Evolutionary conservation across 2,797 vertebrate genomes (phyloP), one percentile per base, ranked within the genome.

Genomic region (Cottoperca gobio): DNA sequence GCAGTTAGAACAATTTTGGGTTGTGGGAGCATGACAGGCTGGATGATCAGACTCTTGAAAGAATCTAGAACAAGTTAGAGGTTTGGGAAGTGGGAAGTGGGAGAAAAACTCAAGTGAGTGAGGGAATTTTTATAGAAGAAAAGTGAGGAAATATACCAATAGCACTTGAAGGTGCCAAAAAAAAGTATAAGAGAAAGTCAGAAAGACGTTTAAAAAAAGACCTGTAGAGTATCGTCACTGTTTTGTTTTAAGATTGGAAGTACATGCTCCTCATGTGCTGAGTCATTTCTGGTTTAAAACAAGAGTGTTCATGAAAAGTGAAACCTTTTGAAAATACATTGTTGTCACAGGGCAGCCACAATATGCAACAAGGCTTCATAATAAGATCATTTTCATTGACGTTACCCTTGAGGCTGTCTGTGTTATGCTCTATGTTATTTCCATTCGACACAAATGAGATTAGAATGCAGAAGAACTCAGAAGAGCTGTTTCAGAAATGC

Each of bases 1-100:
- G 23, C 33, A 40, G 43, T 75, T 60, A 73, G 61, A 74, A 55
- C 45, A 67, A 23, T 58, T 74, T 72, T 45, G 31, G 19, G 26
- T 24, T 55, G 23, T 61, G 42, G 57, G 39, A 61, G 59, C 31
- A 31, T 76, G 54, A 59, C 67, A 54, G 17, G 39, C 58, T 49
- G 55, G 43, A 81, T 63, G 65, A 80, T 55, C 9, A 46, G 57
- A 57, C 63, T 66, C 33, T 66, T 53, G 8, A 69, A 54, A 70
- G 24, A 79, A 49, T 13, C 77, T 8, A 50, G 35, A 70, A 45
- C 14, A 0, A 49, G 54, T 10, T 24, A 6, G 37, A 57, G 26
- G 64, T 6, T 24, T 10, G 0, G 11, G 31, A 21, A 39, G 19
- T n/a, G 40, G 39, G 28, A 72, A 57, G 19, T 19, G 28, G 19